phyloP scores from a whole-genome alignment of 1,140 invertebrate species.

The Coboldia fuscipes region DNA sequence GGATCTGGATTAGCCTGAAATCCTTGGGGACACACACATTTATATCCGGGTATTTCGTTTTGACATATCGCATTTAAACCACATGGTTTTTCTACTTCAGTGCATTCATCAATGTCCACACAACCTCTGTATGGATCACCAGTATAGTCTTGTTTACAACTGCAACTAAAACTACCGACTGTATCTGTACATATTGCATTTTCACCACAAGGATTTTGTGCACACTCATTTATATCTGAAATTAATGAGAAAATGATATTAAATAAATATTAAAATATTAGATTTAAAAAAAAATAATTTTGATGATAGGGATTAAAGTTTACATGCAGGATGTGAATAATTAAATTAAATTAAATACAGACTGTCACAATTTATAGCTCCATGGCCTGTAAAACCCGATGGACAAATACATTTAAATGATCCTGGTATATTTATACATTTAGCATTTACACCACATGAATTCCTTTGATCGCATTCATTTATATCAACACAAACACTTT shows the following conservation, averaged over 20 bases:
- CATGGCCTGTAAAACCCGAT: slow-evolving; percentile 65
- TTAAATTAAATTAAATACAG: slow-evolving; percentile 25
- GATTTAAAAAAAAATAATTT: slow-evolving; percentile 5
- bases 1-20: slow-evolving; percentile 62
- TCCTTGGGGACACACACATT: slow-evolving; percentile 72
- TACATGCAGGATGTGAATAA: slow-evolving; percentile 11
- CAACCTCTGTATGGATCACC: slow-evolving; percentile 68
- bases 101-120: slow-evolving; percentile 81
- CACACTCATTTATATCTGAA: slow-evolving; percentile 73
- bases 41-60: slow-evolving; percentile 68
- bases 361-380: slow-evolving; percentile 71
- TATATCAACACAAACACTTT: slow-evolving; percentile 31
- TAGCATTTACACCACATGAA: slow-evolving; percentile 68
- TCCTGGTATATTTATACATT: slow-evolving; percentile 81
- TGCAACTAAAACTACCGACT: slow-evolving; percentile 62
- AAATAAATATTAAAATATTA: slow-evolving; percentile 11
- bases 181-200: slow-evolving; percentile 75
- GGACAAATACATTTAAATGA: slow-evolving; percentile 84
- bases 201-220: slow-evolving; percentile 59
- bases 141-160: slow-evolving; percentile 62
- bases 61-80: slow-evolving; percentile 70
- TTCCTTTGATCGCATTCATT: slow-evolving; percentile 53
- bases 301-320: slow-evolving; percentile 14
- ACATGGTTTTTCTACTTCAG: slow-evolving; percentile 56
- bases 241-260: slow-evolving; percentile 7